A percentile compares a stretch with the other conserved stretches of the same genome.
Conservation (phyloP, 2,888 invertebrate genomes). For the Lutraria lutraria region DNA sequence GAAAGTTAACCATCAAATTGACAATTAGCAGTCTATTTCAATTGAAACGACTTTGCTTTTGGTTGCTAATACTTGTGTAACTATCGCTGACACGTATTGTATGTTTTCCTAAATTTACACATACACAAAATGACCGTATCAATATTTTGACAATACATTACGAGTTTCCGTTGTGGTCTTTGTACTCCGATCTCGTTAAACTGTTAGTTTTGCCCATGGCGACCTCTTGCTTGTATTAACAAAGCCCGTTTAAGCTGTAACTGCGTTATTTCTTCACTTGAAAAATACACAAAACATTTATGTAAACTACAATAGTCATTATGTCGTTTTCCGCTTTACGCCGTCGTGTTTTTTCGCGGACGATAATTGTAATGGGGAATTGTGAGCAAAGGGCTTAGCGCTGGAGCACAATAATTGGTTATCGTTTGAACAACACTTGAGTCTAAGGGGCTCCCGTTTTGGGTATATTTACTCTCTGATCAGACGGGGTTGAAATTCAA, state of each 20-base stretch:
- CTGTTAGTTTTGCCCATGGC: conserved; percentile 54
- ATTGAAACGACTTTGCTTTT: conserved; percentile 5
- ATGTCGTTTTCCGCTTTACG: conserved; percentile 53
- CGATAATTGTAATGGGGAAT: conserved; percentile 42
- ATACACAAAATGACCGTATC: conserved; percentile 35
- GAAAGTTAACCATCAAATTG: neutral
- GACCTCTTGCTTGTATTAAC: conserved; percentile 24
- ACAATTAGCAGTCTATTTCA: neutral
- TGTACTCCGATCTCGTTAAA: conserved; percentile 48
- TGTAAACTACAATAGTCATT: conserved; percentile 47
- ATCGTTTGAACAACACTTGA: conserved; percentile 40
- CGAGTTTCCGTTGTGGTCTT: conserved; percentile 42
- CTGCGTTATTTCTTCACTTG: conserved; percentile 41
- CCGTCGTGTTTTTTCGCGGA: conserved; percentile 25
- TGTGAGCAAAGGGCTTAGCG: conserved; percentile 55
- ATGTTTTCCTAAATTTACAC: conserved; percentile 41
- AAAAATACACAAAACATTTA: conserved; percentile 57
- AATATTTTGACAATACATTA: conserved; percentile 56
- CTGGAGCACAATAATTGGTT: conserved; percentile 46
- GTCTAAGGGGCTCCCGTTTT: conserved; percentile 11
- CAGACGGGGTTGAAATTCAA: conserved; percentile 30
- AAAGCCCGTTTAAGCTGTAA: conserved; percentile 34
- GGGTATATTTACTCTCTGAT: conserved; percentile 33
- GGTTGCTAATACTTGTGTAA: conserved; percentile 33
- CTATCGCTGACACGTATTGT: conserved; percentile 47